Evolutionary conservation across 2,797 vertebrate genomes (phyloP).

Genomic region (Oreonectes daqikongensis): DNA sequence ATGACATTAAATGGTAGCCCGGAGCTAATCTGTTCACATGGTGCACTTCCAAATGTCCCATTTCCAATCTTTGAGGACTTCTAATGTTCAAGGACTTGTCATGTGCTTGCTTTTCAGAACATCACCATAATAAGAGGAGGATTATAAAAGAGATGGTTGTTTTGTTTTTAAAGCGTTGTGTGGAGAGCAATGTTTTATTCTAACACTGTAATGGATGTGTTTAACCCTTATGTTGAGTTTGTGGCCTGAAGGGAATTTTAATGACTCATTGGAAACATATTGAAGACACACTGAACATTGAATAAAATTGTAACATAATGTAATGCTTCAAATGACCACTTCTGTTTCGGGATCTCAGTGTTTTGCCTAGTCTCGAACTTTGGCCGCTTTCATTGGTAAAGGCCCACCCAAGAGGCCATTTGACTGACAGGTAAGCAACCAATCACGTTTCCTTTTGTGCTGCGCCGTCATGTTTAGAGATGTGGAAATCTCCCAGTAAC

Average conservation of each 20-base stretch:
- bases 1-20: slow-evolving; percentile 14
- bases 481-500: no score
- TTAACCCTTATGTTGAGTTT: neutral
- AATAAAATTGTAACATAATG: neutral
- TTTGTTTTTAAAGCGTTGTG: neutral
- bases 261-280: no score
- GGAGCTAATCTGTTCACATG: slow-evolving; percentile 18
- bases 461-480: no score
- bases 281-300: neutral
- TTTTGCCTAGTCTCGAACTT: no score
- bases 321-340: neutral
- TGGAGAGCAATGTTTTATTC: neutral
- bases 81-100: slow-evolving; percentile 18
- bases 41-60: neutral
- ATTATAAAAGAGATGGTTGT: slow-evolving; percentile 46
- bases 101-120: slow-evolving; percentile 30
- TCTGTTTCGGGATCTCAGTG: neutral
- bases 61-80: neutral
- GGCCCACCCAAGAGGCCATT: no score
- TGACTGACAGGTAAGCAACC: no score
- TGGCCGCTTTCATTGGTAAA: no score
- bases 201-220: neutral
- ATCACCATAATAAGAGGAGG: neutral
- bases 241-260: no score
- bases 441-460: no score